These are phyloP conservation scores for Leptinotarsa haldemani DNA, from an alignment of 2,888 invertebrate genomes.

Conservation along the genomic window DNA sequence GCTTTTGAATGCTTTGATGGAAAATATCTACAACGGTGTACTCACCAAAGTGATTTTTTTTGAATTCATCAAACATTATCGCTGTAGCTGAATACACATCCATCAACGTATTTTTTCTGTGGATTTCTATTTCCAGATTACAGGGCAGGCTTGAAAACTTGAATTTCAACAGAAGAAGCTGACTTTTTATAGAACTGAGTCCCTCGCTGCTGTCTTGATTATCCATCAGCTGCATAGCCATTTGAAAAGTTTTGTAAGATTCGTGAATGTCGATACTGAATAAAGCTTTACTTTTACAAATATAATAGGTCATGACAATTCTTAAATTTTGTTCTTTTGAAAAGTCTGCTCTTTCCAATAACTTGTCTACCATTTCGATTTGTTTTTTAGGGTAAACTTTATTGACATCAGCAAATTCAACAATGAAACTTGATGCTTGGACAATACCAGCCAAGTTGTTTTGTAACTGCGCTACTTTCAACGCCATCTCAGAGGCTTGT, in stretches of 20 bases:
- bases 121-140: constrained; percentile 30
- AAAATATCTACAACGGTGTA: not conserved
- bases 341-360: constrained; percentile 34
- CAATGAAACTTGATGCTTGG: constrained; percentile 51
- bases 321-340: constrained; percentile 29
- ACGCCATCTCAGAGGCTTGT: constrained; percentile 50
- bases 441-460: constrained; percentile 46
- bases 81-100: constrained; percentile 44
- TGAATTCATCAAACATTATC: constrained; percentile 34
- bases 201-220: constrained; percentile 27
- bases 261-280: constrained; percentile 37
- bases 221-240: constrained; percentile 45
- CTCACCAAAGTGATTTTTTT: constrained; percentile 30
- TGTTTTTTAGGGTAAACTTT: constrained; percentile 40
- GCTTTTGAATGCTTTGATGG: too few species aligned
- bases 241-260: constrained; percentile 48
- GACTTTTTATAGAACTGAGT: constrained; percentile 45
- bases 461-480: constrained; percentile 47
- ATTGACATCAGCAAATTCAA: constrained; percentile 44
- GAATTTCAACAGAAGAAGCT: constrained; percentile 46
- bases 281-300: constrained; percentile 45
- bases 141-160: constrained; percentile 43
- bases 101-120: constrained; percentile 34
- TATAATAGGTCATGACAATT: constrained; percentile 41
- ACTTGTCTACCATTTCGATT: constrained; percentile 39